phyloP scores from a whole-genome alignment of 2,888 invertebrate genomes.

The Amaurobius ferox region DNA sequence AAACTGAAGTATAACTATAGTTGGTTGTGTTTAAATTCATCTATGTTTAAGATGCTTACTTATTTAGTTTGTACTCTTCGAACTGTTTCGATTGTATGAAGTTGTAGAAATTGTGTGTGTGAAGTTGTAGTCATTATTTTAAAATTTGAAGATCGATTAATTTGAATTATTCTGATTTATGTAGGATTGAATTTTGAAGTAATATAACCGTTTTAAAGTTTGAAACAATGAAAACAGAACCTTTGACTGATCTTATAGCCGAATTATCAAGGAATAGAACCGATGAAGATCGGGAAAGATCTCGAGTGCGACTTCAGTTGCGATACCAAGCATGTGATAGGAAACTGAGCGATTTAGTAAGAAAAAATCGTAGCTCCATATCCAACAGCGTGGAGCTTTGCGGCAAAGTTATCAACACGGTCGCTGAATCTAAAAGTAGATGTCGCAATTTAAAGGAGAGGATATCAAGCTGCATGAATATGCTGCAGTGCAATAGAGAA shows the following conservation, averaged over 20 bases:
- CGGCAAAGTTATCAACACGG: constrained; percentile 11
- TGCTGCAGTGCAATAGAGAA: constrained; percentile 92
- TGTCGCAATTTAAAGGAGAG: constrained; percentile 37
- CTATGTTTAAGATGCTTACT: too few species aligned
- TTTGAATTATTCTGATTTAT: neutral
- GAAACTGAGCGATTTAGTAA: constrained; percentile 33
- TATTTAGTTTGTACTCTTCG: too few species aligned
- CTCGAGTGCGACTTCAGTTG: constrained; percentile 19
- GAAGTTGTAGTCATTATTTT: neutral
- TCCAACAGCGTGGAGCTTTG: constrained; percentile 5
- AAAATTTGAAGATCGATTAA: neutral
- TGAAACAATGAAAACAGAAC: neutral
- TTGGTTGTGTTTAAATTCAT: too few species aligned
- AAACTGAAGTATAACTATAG: too few species aligned
- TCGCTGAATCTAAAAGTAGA: constrained; percentile 30
- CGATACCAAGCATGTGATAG: constrained; percentile 22
- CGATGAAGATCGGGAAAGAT: constrained; percentile 40
- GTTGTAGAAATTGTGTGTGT: too few species aligned
- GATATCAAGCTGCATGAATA: constrained; percentile 82
- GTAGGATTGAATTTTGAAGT: neutral
- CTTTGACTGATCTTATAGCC: neutral
- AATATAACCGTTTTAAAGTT: neutral
- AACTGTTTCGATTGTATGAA: too few species aligned
- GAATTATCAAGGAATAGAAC: constrained; percentile 34
- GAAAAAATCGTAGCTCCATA: neutral